phyloP scores from a whole-genome alignment of 2,888 invertebrate species.

The Reticulitermes lucifugus region DNA sequence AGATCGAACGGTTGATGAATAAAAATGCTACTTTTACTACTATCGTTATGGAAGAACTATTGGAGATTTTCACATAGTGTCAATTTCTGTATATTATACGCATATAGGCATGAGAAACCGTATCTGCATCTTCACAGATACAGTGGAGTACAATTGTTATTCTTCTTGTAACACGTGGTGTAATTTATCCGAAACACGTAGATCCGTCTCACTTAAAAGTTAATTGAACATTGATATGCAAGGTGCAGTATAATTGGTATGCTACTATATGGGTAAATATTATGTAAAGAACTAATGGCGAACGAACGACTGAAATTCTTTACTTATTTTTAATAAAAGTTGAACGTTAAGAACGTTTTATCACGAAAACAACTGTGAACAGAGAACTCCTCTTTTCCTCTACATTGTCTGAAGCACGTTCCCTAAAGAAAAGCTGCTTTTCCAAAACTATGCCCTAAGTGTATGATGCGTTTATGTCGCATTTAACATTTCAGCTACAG shows the following conservation, averaged over 20 bases:
- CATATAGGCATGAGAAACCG: neutral
- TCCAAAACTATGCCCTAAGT: neutral
- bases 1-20: neutral
- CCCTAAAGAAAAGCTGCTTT: neutral
- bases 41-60: neutral
- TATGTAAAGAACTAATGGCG: neutral
- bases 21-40: neutral
- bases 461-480: too few species aligned
- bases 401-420: neutral
- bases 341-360: neutral
- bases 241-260: neutral
- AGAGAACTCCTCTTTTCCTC: neutral
- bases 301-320: neutral
- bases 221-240: neutral
- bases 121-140: neutral
- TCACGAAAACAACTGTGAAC: neutral
- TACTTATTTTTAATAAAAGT: neutral
- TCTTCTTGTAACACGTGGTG: neutral
- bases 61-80: slow-evolving; percentile 8
- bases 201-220: neutral
- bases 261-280: neutral
- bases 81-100: slow-evolving; percentile 8
- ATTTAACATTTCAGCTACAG: too few species aligned
- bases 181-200: neutral
- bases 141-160: neutral